These are phyloP conservation scores for Drosophila takahashii DNA, from an alignment of 1,140 invertebrate genomes.

Conservation along the genomic window DNA sequence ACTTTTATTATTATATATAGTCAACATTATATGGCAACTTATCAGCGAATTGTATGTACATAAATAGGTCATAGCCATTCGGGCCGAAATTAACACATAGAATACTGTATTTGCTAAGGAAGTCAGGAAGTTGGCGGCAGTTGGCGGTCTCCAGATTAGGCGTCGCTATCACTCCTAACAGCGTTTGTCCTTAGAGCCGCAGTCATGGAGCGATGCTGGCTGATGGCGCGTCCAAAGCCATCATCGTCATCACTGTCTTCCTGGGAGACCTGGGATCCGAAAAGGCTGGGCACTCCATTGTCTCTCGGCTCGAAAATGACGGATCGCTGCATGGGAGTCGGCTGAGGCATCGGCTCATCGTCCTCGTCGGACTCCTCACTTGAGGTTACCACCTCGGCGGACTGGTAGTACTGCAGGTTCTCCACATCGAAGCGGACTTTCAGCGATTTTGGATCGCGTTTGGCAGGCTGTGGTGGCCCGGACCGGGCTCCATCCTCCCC, in stretches of 20 bases:
- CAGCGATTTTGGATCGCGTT: slow-evolving; percentile 36
- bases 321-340: slow-evolving; percentile 51
- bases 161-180: slow-evolving; percentile 44
- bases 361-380: slow-evolving; percentile 65
- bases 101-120: slow-evolving; percentile 78
- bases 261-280: slow-evolving; percentile 58
- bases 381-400: slow-evolving; percentile 64
- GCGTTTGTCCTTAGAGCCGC: slow-evolving; percentile 42
- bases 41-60: slow-evolving; percentile 38
- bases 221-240: slow-evolving; percentile 58
- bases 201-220: slow-evolving; percentile 71
- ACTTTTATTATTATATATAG: slow-evolving; percentile 52
- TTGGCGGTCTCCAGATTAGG: slow-evolving; percentile 33
- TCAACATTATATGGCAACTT: slow-evolving; percentile 69
- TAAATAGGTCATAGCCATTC: slow-evolving; percentile 19
- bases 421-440: slow-evolving; percentile 77
- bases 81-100: slow-evolving; percentile 57
- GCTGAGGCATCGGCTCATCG: slow-evolving; percentile 19
- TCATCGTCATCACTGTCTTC: slow-evolving; percentile 51
- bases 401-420: slow-evolving; percentile 74
- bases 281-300: slow-evolving; percentile 48
- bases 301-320: slow-evolving; percentile 25
- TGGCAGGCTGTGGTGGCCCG: slow-evolving; percentile 53
- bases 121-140: slow-evolving; percentile 37
- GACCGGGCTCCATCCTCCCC: slow-evolving; percentile 18